A percentile compares a stretch with the other conserved stretches of the same genome.
Conservation (phyloP, 2,113 vertebrate genomes). For the Rhinoptilus africanus region DNA sequence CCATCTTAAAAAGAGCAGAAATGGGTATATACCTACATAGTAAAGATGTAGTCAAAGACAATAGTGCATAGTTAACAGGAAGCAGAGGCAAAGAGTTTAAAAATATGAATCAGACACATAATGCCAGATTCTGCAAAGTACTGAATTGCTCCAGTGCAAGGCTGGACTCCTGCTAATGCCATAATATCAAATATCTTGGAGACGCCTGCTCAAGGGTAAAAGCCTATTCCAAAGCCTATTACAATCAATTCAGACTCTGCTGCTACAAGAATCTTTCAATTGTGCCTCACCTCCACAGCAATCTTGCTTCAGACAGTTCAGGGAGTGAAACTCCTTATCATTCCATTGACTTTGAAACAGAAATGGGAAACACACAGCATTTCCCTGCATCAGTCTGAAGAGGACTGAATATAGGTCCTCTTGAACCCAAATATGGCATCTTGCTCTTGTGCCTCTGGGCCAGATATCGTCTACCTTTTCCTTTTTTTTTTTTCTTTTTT, state of each 20-base stretch:
- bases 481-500: not conserved
- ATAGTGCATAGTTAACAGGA: not conserved
- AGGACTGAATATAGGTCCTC: not conserved
- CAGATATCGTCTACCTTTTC: rapidly evolving
- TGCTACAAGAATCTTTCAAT: not conserved
- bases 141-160: not conserved
- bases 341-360: not conserved
- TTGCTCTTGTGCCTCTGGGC: not conserved
- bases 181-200: not conserved
- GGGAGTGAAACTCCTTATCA: not conserved
- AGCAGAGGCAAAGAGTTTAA: not conserved
- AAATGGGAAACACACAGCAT: not conserved
- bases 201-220: not conserved
- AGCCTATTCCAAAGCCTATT: not conserved
- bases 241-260: not conserved
- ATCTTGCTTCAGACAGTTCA: not conserved
- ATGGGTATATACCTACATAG: rapidly evolving
- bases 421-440: not conserved
- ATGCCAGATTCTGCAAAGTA: not conserved
- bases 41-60: not conserved
- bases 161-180: not conserved
- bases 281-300: not conserved
- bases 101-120: not conserved
- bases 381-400: not conserved
- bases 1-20: not conserved